Conservation (phyloP, 2,113 vertebrate species). For the Macroglossus sobrinus region DNA sequence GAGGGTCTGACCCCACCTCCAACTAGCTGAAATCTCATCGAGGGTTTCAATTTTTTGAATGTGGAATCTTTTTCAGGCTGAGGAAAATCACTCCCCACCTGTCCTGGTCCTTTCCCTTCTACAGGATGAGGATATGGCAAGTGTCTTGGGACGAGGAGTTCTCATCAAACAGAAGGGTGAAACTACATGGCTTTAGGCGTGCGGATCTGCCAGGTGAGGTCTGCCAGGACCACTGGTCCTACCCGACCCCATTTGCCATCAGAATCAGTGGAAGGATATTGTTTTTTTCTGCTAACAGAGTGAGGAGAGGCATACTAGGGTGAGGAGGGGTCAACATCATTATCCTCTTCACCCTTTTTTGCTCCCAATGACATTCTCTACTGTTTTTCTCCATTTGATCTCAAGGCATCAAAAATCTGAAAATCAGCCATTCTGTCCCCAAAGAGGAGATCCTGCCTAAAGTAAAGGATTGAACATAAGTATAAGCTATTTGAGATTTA, state of each 20-base stretch:
- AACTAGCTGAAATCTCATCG: not conserved
- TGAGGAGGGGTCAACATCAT: not conserved
- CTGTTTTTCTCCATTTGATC: not conserved
- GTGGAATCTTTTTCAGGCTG: not conserved
- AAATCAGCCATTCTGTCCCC: not conserved
- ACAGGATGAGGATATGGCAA: fast-evolving
- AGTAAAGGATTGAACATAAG: not conserved
- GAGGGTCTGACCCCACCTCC: not conserved
- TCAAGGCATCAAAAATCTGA: not conserved
- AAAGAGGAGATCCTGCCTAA: not conserved
- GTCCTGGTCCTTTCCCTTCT: not conserved
- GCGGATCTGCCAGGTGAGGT: not conserved
- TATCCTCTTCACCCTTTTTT: not conserved
- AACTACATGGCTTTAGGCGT: not conserved
- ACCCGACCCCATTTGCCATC: not conserved
- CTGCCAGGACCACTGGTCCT: too few relatives aligned
- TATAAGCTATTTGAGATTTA: not conserved
- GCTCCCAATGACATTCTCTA: not conserved
- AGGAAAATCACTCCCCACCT: not conserved
- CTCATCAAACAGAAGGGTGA: not conserved
- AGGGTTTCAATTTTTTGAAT: not conserved
- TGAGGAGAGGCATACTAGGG: not conserved
- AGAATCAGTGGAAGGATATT: too few relatives aligned
- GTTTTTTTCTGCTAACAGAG: not conserved
- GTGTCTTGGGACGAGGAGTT: not conserved